These are phyloP conservation scores for Galbula dea DNA, from an alignment of 2,113 vertebrate genomes.

Conservation along the genomic window DNA sequence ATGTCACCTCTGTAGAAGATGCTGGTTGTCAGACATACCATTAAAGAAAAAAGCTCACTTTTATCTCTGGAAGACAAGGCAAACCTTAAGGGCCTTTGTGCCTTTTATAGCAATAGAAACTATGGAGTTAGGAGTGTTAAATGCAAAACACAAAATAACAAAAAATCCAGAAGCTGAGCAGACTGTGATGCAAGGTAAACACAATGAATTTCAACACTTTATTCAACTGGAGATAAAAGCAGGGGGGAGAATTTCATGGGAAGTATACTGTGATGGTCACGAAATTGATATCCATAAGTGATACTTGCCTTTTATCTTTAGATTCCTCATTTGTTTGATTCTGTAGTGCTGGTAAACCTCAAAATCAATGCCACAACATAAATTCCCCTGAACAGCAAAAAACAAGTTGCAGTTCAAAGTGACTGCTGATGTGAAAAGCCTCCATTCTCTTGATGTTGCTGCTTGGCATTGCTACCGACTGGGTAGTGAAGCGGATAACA, in stretches of 20 bases:
- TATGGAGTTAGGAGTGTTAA: not conserved
- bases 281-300: not conserved
- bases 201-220: not conserved
- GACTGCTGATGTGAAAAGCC: constrained; percentile 39
- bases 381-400: not conserved
- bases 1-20: not conserved
- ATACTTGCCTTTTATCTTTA: not conserved
- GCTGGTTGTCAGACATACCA: not conserved
- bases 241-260: not conserved
- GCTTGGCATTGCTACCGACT: not conserved
- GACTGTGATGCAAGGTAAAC: not conserved
- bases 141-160: not conserved
- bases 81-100: not conserved
- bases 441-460: constrained; percentile 16
- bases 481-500: constrained; percentile 48
- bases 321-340: not conserved
- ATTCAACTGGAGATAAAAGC: not conserved
- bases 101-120: not conserved
- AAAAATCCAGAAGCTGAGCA: not conserved
- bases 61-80: not conserved
- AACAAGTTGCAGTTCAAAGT: constrained; percentile 5
- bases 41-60: not conserved
- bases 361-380: not conserved
- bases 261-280: not conserved
- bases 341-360: not conserved